A percentile compares a stretch with the other conserved stretches of the same genome.
Conservation (phyloP, 1,140 invertebrate species). For the Euwallacea similis region DNA sequence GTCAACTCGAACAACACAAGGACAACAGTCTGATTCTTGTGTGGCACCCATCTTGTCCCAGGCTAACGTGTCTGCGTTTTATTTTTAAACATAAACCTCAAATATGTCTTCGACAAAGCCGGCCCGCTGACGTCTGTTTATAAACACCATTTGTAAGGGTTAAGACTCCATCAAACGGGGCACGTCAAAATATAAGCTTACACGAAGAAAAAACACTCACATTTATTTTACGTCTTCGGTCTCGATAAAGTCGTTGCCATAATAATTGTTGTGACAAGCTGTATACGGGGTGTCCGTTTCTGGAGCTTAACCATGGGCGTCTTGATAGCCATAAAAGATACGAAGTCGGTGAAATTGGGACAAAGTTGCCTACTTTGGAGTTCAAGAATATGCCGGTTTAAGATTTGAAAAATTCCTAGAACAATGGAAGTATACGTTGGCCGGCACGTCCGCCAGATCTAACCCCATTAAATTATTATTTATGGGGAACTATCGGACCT, state of each 20-base stretch:
- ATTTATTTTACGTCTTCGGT: background rate
- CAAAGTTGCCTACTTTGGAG: background rate
- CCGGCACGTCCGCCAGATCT: no score
- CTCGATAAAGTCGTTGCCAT: background rate
- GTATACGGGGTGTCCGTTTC: background rate
- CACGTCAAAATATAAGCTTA: conserved; percentile 11
- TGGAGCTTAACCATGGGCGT: background rate
- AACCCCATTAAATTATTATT: no score
- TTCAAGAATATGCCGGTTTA: no score
- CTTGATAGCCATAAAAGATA: background rate
- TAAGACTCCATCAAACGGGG: conserved; percentile 18
- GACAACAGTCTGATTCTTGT: conserved; percentile 21
- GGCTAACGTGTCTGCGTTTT: conserved; percentile 22
- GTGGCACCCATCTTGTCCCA: conserved; percentile 25
- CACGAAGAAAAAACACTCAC: background rate
- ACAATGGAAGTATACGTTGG: no score
- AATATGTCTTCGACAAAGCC: conserved; percentile 26
- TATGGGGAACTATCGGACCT: no score
- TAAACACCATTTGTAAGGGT: conserved; percentile 34
- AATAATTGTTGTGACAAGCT: background rate
- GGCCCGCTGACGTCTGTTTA: conserved; percentile 29
- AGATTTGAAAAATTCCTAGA: no score
- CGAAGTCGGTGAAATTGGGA: background rate
- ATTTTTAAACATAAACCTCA: conserved; percentile 31
- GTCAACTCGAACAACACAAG: conserved; percentile 19